Evolutionary conservation across 2,888 invertebrate genomes (phyloP).

Genomic region (Nomada ferruginata): DNA sequence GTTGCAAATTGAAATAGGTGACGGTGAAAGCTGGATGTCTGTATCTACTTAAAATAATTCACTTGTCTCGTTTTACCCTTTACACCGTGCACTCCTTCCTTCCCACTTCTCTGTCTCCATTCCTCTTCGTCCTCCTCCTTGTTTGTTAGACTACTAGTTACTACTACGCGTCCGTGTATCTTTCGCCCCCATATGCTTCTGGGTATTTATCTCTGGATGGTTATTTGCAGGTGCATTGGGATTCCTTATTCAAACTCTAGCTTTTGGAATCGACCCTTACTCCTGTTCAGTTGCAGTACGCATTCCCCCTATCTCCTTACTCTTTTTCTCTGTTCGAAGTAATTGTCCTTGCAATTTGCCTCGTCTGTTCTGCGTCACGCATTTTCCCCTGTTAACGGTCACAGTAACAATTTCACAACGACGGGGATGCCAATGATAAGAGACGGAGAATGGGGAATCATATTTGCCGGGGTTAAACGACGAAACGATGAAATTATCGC

Average conservation of each 20-base stretch:
- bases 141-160: slow-evolving; percentile 30
- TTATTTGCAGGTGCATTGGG: slow-evolving; percentile 18
- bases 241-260: slow-evolving; percentile 29
- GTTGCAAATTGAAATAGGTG: no score
- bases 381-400: neutral
- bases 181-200: slow-evolving; percentile 37
- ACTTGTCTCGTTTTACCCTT: neutral
- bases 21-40: no score
- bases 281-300: neutral
- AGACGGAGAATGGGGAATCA: neutral
- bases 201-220: slow-evolving; percentile 61
- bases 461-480: neutral
- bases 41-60: no score
- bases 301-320: no score
- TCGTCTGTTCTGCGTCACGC: neutral
- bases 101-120: neutral
- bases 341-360: slow-evolving; percentile 20
- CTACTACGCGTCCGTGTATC: slow-evolving; percentile 28
- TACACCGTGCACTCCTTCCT: slow-evolving; percentile 8
- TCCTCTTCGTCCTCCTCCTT: slow-evolving; percentile 8
- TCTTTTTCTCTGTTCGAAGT: neutral
- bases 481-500: slow-evolving; percentile 20
- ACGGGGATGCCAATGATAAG: no score
- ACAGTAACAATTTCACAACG: neutral
- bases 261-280: neutral